Percentiles rank a stretch among this genome's conserved stretches.
These are phyloP conservation scores for Carterocephalus palaemon DNA, from an alignment of 2,888 invertebrate species.

Conservation along the genomic window DNA sequence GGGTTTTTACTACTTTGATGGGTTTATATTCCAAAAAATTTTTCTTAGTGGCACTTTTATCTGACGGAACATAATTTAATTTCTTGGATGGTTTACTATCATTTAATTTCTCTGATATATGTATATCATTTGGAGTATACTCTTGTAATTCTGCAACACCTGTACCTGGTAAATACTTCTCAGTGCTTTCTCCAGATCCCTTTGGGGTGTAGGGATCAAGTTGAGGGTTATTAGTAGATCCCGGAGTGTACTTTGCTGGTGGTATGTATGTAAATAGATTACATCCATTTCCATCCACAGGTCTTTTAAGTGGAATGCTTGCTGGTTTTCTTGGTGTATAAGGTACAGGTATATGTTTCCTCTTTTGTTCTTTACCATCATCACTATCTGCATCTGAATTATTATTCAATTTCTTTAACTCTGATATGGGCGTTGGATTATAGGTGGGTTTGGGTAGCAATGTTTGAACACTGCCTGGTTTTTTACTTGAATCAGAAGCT, in stretches of 20 bases:
- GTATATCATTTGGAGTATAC: conserved; percentile 56
- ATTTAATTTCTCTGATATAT: too few species aligned
- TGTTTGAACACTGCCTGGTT: conserved; percentile 47
- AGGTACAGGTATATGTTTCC: conserved; percentile 72
- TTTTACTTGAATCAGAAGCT: conserved; percentile 33
- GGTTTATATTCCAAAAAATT: conserved; percentile 72
- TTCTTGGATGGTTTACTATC: conserved; percentile 45
- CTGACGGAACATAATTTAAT: conserved; percentile 67
- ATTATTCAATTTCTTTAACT: conserved; percentile 72
- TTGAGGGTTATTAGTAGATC: conserved; percentile 50
- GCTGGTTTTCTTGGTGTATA: conserved; percentile 73
- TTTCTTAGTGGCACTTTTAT: conserved; percentile 57
- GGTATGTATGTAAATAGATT: conserved; percentile 68
- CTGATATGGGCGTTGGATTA: conserved; percentile 83
- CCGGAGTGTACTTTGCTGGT: conserved; percentile 64
- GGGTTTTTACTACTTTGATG: conserved; percentile 51
- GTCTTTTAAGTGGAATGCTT: conserved; percentile 55
- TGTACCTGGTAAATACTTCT: conserved; percentile 65
- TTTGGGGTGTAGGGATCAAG: conserved; percentile 66
- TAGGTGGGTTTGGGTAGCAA: conserved; percentile 68
- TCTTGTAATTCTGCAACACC: conserved; percentile 58
- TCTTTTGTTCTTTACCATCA: conserved; percentile 56
- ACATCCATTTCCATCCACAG: conserved; percentile 56
- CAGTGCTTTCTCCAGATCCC: conserved; percentile 55
- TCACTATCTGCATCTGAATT: conserved; percentile 50